Percentiles rank a stretch among this genome's conserved stretches.
These are phyloP conservation scores for Chalcis sispes DNA, from an alignment of 2,888 invertebrate genomes.

Conservation along the genomic window DNA sequence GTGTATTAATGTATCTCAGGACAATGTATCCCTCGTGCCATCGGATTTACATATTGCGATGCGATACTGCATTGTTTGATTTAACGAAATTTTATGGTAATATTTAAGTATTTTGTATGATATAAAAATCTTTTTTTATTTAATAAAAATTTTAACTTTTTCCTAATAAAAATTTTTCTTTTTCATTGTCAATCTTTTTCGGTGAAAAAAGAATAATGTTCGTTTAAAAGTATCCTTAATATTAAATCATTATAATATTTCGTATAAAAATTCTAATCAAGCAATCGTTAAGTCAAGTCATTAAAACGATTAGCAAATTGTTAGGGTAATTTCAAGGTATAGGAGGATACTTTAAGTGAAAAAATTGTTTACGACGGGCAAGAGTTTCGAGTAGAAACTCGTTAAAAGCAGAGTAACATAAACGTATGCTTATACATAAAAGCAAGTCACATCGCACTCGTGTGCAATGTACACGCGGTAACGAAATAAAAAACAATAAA, in stretches of 20 bases:
- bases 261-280: slow-evolving; percentile 8
- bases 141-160: no score
- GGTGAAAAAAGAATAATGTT: not conserved
- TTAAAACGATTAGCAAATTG: slow-evolving; percentile 5
- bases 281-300: not conserved
- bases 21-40: slow-evolving; percentile 10
- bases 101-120: no score
- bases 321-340: not conserved
- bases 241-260: no score
- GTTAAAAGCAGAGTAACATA: slow-evolving; percentile 5
- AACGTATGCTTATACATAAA: no score
- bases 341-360: not conserved
- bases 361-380: not conserved
- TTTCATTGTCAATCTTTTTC: no score
- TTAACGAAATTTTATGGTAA: no score
- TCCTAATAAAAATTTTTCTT: no score
- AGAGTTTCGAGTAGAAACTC: slow-evolving; percentile 9
- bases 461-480: not conserved
- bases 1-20: not conserved
- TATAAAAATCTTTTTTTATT: no score
- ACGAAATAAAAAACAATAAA: slow-evolving; percentile 1
- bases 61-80: no score
- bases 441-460: not conserved
- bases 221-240: no score
- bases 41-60: not conserved